A percentile compares a stretch with the other conserved stretches of the same genome.
These are phyloP conservation scores for Drosophila sechellia DNA, from an alignment of 1,140 invertebrate genomes.

Conservation along the genomic window DNA sequence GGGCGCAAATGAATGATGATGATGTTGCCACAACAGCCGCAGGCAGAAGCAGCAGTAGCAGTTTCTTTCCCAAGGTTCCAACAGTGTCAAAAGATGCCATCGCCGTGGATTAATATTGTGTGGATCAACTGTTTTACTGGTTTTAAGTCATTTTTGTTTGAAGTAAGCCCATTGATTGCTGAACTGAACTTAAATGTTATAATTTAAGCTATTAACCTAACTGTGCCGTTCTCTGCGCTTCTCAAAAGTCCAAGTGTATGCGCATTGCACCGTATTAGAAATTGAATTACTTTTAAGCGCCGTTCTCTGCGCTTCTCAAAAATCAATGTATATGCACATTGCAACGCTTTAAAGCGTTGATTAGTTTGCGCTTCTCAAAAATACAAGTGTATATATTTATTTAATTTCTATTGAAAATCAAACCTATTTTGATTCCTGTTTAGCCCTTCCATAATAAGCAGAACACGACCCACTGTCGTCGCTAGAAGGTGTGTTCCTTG, in stretches of 20 bases:
- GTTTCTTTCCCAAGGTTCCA: neutral
- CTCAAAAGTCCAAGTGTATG: neutral
- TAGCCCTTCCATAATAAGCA: neutral
- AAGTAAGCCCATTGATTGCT: too few relatives aligned
- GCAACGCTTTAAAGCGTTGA: neutral
- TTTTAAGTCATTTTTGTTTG: too few relatives aligned
- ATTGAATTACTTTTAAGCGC: too few relatives aligned
- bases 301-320: too few relatives aligned
- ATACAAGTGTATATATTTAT: neutral
- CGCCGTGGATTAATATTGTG: neutral
- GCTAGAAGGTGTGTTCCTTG: slow-evolving; percentile 12
- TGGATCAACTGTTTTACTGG: neutral
- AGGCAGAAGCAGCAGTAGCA: slow-evolving; percentile 12
- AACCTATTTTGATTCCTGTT: too few relatives aligned
- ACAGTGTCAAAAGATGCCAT: slow-evolving; percentile 3
- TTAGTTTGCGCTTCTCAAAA: neutral
- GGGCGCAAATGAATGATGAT: slow-evolving; percentile 79
- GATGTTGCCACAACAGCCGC: slow-evolving; percentile 54
- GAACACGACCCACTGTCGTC: slow-evolving; percentile 11
- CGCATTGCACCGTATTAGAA: neutral
- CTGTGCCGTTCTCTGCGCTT: neutral
- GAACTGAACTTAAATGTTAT: too few relatives aligned
- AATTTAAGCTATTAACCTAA: too few relatives aligned
- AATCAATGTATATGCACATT: neutral
- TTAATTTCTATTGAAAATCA: too few relatives aligned